Base-by-base conservation (phyloP, 2,113 vertebrate genomes). In the Muntiacus reevesi region DNA sequence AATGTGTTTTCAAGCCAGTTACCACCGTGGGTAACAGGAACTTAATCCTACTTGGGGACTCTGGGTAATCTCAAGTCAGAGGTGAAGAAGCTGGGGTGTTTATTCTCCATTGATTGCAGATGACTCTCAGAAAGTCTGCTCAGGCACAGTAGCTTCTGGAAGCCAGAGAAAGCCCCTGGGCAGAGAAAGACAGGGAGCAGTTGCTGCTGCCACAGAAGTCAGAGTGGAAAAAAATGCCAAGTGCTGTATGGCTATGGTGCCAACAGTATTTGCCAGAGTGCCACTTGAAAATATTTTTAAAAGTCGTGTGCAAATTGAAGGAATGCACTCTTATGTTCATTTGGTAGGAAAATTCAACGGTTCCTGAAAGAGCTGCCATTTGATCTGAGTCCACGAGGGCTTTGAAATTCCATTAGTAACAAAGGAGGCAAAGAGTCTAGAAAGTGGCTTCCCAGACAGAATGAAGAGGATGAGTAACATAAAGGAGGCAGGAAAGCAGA, bases 341-440 rank as follows among this genome's bases (percentile, higher is more conserved):
- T 92, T 71, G 59, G 36, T 86, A 87, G 60, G 76, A 92, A 76
- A 94, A 92, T 33, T 87, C 55, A 83, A 59, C 3, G 2, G 28
- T 94, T 97, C 59, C 71, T 84, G 21, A 45, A 97, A 78, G 19
- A 92, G 36, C 62, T 81, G 40, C 45, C n/a, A 85, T 94, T 89
- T 90, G 55, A 40, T 81, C 40, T 85, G 40, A 71, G 17, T 87
- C 28, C n/a, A 59, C 6, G 15, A 33, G 40, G 81, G 84, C 21
- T 82, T 74, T 81, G 57, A 82, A 43, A 67, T 78, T n/a, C 47
- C 25, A 30, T 52, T 25, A 67, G 45, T 33, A 78, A 84, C 25
- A 67, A 40, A 8, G 27, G 17, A 62, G n/a, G 7, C 28, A 62
- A 40, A 79, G 74, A 54, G 17, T 16, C 4, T 45, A 71, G 13